Evolutionary conservation across 2,113 vertebrate genomes (phyloP), one percentile per base, ranked within the genome.

Genomic region (Pangasianodon hypophthalmus): DNA sequence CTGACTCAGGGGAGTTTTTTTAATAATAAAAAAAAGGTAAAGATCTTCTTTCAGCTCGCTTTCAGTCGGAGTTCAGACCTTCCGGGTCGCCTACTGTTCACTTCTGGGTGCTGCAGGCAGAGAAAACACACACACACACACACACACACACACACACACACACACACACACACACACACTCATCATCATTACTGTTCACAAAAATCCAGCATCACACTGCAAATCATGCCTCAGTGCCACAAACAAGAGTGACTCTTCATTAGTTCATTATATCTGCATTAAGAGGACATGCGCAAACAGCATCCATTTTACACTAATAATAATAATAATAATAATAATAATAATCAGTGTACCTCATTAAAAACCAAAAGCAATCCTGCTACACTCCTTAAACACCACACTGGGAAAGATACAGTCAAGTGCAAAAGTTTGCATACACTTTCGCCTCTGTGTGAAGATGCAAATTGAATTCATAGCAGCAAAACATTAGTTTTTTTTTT

Each of bases 71-170:
- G 95, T 96, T 95, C 96, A 97, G 96, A 96, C 96, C 97, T 97
- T 98, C 97, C 97, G 97, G 97, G 97, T 98, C 97, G 97, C 96
- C 96, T 96, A 95, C 96, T 95, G 97, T 97, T 98, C 97, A 97
- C 97, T 98, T 98, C 97, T 98, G 97, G 97, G 96, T 96, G 95
- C 94, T 96, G 96, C 96, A 96, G 94, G 93, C 95, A 91, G 86
- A 91, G 87, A 58, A 37, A 1, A 37, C 37, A 37, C 37, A 37
- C 37, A 37, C 37, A 37, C 37, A 37, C 37, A 37, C 37, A 37
- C 37, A 37, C 37, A 37, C 37, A 37, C 37, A 37, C 37, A 37
- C 37, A 37, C 37, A 37, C 37, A 37, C 37, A 37, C 37, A 37
- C 37, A 37, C 37, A 37, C 37, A 37, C 37, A 37, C 37, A 37